Conservation (phyloP, 2,888 invertebrate genomes). For the Parnassius smintheus region DNA sequence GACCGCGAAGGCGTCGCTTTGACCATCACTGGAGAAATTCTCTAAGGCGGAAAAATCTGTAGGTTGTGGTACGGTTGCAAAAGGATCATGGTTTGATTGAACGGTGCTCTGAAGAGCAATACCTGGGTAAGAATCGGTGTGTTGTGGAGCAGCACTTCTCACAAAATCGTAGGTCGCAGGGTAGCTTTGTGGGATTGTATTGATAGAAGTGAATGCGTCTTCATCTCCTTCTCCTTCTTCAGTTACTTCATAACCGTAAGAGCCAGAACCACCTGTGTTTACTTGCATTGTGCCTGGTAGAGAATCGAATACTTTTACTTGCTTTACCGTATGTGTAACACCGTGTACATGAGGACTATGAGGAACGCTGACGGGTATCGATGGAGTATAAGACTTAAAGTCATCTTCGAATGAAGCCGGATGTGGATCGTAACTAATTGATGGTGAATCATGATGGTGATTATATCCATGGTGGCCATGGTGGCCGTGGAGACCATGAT, state of each 20-base stretch:
- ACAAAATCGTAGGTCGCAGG: slow-evolving; percentile 61
- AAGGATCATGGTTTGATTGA: slow-evolving; percentile 50
- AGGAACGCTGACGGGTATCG: slow-evolving; percentile 44
- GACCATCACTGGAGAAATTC: slow-evolving; percentile 46
- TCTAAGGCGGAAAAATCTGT: slow-evolving; percentile 48
- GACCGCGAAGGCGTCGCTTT: slow-evolving; percentile 46
- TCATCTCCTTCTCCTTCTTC: slow-evolving; percentile 67
- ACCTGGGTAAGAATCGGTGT: slow-evolving; percentile 52
- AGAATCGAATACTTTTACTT: slow-evolving; percentile 69
- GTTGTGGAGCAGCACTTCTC: slow-evolving; percentile 48
- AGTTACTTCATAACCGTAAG: slow-evolving; percentile 67
- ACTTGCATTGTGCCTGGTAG: slow-evolving; percentile 54
- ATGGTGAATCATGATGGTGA: slow-evolving; percentile 50
- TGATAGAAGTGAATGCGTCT: slow-evolving; percentile 57
- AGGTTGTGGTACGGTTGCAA: slow-evolving; percentile 48
- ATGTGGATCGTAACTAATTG: slow-evolving; percentile 36
- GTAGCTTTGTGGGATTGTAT: slow-evolving; percentile 56
- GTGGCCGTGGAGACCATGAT: slow-evolving; percentile 35
- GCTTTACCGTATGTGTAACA: slow-evolving; percentile 63
- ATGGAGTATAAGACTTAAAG: slow-evolving; percentile 48
- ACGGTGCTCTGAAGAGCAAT: slow-evolving; percentile 47
- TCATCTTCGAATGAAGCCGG: slow-evolving; percentile 56
- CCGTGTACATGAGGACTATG: slow-evolving; percentile 50
- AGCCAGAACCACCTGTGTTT: slow-evolving; percentile 32
- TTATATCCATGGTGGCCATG: slow-evolving; percentile 41